phyloP scores from a whole-genome alignment of 2,113 vertebrate genomes.

The Paramormyrops kingsleyae region DNA sequence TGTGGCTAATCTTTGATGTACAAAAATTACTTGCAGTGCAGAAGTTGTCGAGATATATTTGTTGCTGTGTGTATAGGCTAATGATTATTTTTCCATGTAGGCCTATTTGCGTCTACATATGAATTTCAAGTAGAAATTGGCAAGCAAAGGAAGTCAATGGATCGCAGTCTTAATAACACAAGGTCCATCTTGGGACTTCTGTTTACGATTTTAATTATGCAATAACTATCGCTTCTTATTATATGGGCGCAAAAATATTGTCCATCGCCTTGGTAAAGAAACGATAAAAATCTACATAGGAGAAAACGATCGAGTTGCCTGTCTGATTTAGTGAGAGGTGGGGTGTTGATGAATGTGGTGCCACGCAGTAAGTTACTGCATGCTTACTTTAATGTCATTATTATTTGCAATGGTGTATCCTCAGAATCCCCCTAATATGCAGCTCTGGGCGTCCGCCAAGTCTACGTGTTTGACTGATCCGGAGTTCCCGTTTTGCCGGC shows the following conservation, averaged over 20 bases:
- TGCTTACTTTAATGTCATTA: slow-evolving; percentile 3
- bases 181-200: neutral
- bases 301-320: neutral
- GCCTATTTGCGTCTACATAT: neutral
- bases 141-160: neutral
- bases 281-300: neutral
- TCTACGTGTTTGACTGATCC: neutral
- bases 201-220: neutral
- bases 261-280: neutral
- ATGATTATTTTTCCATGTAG: neutral
- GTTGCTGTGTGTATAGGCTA: neutral
- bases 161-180: neutral
- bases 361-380: neutral
- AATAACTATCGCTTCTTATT: neutral
- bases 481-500: neutral
- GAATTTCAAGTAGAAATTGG: neutral
- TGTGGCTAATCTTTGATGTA: neutral
- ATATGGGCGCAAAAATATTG: neutral
- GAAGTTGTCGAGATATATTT: neutral
- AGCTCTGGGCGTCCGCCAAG: slow-evolving; percentile 6
- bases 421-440: neutral
- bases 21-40: neutral
- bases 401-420: slow-evolving; percentile 8
- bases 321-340: neutral
- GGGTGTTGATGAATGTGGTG: neutral